Evolutionary conservation across 2,797 vertebrate genomes (phyloP).

Genomic region (Tolypeutes matacus): DNA sequence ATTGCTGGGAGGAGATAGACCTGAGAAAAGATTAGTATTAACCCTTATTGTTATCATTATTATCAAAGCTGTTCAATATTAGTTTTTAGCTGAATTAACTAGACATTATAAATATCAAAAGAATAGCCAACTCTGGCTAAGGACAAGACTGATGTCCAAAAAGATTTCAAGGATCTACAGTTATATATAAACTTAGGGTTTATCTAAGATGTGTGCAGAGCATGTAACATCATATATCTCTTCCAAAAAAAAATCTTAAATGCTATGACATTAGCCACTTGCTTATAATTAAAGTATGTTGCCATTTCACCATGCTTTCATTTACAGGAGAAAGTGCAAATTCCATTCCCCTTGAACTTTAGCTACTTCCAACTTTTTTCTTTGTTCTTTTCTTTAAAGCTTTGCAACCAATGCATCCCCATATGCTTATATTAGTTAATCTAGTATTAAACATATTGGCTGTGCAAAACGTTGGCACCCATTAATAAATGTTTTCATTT

Average conservation of each 20-base stretch:
- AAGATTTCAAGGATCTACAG: conserved; percentile 46
- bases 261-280: conserved; percentile 90
- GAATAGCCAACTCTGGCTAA: not conserved
- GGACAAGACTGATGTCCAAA: conserved; percentile 21
- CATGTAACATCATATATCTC: conserved; percentile 79
- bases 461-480: conserved; percentile 92
- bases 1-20: not conserved
- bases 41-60: not conserved
- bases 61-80: not conserved
- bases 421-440: conserved; percentile 94
- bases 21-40: not conserved
- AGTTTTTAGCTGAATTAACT: conserved; percentile 23
- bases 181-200: conserved; percentile 68
- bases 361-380: conserved; percentile 89
- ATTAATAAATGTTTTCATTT: conserved; percentile 93
- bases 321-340: conserved; percentile 91
- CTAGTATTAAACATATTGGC: conserved; percentile 93
- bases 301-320: conserved; percentile 91
- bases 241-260: conserved; percentile 84
- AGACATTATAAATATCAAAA: not conserved
- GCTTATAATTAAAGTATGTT: conserved; percentile 89
- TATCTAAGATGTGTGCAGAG: conserved; percentile 68
- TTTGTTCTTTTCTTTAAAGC: conserved; percentile 93
- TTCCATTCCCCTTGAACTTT: conserved; percentile 91
- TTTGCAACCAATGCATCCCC: conserved; percentile 92